A percentile compares a stretch with the other conserved stretches of the same genome.
These are phyloP conservation scores for Cranoglanis bouderius DNA, from an alignment of 2,113 vertebrate species.

Conservation along the genomic window DNA sequence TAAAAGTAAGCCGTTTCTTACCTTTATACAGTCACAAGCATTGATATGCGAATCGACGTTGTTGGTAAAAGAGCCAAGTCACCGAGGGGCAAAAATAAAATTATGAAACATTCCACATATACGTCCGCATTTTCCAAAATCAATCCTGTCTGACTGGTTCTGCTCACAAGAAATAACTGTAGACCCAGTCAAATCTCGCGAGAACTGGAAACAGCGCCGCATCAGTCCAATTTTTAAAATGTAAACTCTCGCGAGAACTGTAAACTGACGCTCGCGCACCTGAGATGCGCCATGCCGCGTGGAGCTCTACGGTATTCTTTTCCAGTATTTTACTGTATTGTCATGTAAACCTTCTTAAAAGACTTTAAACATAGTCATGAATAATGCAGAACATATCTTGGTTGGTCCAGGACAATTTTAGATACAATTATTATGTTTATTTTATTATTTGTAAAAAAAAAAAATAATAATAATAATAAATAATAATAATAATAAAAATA, in stretches of 20 bases:
- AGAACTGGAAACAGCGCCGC: constrained; percentile 20
- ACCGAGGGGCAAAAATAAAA: not conserved
- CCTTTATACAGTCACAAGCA: constrained; percentile 35
- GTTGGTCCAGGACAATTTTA: constrained; percentile 13
- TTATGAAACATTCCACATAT: not conserved
- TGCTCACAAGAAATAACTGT: constrained; percentile 47
- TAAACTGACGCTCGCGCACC: not conserved
- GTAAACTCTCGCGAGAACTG: constrained; percentile 16
- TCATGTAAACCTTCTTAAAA: not conserved
- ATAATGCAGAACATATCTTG: constrained; percentile 4
- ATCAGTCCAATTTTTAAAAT: not conserved
- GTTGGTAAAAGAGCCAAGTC: constrained; percentile 67
- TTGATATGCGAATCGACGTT: not conserved
- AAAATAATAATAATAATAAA: not conserved
- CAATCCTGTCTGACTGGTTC: constrained; percentile 22
- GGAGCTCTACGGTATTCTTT: not conserved
- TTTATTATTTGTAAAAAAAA: not conserved
- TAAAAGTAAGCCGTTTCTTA: not conserved
- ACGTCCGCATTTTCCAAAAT: constrained; percentile 44
- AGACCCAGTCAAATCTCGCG: constrained; percentile 40
- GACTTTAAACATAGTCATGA: not conserved
- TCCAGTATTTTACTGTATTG: too few relatives aligned
- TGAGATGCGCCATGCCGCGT: not conserved
- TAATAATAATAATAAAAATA: not conserved
- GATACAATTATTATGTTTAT: constrained; percentile 19